Base-by-base conservation (phyloP, 2,888 invertebrate species). In the Elmis aenea region DNA sequence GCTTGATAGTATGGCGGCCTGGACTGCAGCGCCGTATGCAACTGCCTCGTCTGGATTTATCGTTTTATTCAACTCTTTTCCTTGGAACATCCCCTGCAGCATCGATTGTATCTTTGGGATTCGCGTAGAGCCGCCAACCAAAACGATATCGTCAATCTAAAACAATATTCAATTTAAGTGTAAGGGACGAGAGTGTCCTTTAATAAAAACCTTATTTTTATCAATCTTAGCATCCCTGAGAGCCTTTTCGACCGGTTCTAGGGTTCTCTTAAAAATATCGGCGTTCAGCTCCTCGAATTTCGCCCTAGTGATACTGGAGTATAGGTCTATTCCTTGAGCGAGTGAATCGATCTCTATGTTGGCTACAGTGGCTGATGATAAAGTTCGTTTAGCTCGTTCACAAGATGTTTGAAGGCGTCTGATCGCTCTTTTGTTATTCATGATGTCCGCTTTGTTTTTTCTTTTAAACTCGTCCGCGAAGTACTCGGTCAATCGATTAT, bases 31-130 rank as follows among this genome's bases (percentile, higher is more conserved):
- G 6, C 79, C 79, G 52, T 81, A 83, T 1, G 81, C 81, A 5
- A 81, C 79, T 9, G 81, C 81, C 56, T 81, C 80, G 55, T 81
- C 84, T 1, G 83, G 83, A 59, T 85, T 83, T 57, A 85, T 83
- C 12, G 76, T 74, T 53, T 80, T 79, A 67, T 82, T 83, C 47
- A 84, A 64, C 44, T 79, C 71, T 58, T 74, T 75, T 1, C 75
- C 75, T 42, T 60, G 58, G 56, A 75, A 76, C 52, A 67, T 64
- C 29, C 68, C 66, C 36, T 75, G 72, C 8, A 83, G 68, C 24
- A 82, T 61, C 46, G 73, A 70, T 62, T 81, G 81, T 45, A 82
- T 72, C 61, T 76, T 80, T 8, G 81, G 82, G 39, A 83, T 81
- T 54, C 81, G 72, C 8, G 83, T 82, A 13, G 80, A 81, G 8